A percentile compares a stretch with the other conserved stretches of the same genome.
phyloP scores from a whole-genome alignment of 2,113 vertebrate species.

The Triplophysa dalaica region DNA sequence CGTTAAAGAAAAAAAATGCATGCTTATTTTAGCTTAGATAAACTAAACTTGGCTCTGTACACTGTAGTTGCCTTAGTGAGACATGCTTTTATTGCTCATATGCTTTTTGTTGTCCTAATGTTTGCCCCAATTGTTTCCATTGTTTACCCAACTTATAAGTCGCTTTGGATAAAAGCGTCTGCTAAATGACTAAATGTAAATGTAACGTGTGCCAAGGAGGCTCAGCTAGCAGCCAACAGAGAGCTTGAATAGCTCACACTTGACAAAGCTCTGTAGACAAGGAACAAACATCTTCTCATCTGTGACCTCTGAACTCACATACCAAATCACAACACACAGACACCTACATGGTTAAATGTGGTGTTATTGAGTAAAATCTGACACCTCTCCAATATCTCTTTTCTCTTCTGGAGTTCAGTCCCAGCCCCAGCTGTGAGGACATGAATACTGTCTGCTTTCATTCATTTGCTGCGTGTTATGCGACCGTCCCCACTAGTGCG shows the following conservation, averaged over 20 bases:
- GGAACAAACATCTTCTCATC: background rate
- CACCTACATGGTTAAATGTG: background rate
- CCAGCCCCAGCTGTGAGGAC: constrained; percentile 7
- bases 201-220: background rate
- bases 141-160: no score
- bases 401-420: background rate
- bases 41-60: no score
- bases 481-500: constrained; percentile 38
- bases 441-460: constrained; percentile 1
- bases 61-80: no score
- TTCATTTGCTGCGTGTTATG: constrained; percentile 15
- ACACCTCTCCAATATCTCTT: background rate
- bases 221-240: background rate
- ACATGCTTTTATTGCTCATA: no score
- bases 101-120: no score
- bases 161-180: no score
- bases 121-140: no score
- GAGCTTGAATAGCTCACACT: constrained; percentile 7
- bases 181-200: no score
- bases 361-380: constrained; percentile 10
- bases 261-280: background rate
- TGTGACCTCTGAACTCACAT: constrained; percentile 1
- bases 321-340: background rate
- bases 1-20: no score
- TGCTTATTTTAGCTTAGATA: no score